These are phyloP conservation scores for Berghia stephanieae DNA, from an alignment of 1,140 invertebrate species.

Conservation along the genomic window DNA sequence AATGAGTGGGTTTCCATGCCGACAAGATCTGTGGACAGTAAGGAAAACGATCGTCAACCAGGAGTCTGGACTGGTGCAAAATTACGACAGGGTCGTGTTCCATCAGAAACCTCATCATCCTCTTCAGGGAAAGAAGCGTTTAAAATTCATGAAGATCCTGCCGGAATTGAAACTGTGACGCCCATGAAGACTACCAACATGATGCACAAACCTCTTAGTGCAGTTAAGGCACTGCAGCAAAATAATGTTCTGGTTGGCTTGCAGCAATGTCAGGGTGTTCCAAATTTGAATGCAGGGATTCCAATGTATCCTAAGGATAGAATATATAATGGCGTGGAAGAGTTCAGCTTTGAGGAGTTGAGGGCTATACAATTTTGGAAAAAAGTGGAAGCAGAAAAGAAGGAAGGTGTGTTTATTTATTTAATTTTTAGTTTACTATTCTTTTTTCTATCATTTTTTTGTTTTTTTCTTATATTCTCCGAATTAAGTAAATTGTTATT, in stretches of 20 bases:
- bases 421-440: too few species aligned
- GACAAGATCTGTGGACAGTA: constrained; percentile 40
- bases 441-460: too few species aligned
- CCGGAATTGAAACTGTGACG: too few species aligned
- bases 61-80: constrained; percentile 62
- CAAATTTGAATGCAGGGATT: neutral
- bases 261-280: neutral
- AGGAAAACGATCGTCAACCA: constrained; percentile 63
- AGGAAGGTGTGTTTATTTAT: constrained; percentile 42
- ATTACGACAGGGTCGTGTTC: too few species aligned
- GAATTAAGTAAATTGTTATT: too few species aligned
- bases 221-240: too few species aligned
- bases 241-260: too few species aligned
- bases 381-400: constrained; percentile 36
- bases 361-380: constrained; percentile 55
- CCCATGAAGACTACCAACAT: too few species aligned
- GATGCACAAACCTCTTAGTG: too few species aligned
- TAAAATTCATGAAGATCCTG: constrained; percentile 31
- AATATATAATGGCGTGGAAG: constrained; percentile 68
- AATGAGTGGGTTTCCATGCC: constrained; percentile 52
- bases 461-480: too few species aligned
- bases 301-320: constrained; percentile 67
- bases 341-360: constrained; percentile 72
- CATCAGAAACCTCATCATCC: too few species aligned
- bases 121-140: constrained; percentile 19